Percentiles rank a stretch among this genome's conserved stretches.
phyloP scores from a whole-genome alignment of 2,797 vertebrate species.

The Acanthiza pusilla region DNA sequence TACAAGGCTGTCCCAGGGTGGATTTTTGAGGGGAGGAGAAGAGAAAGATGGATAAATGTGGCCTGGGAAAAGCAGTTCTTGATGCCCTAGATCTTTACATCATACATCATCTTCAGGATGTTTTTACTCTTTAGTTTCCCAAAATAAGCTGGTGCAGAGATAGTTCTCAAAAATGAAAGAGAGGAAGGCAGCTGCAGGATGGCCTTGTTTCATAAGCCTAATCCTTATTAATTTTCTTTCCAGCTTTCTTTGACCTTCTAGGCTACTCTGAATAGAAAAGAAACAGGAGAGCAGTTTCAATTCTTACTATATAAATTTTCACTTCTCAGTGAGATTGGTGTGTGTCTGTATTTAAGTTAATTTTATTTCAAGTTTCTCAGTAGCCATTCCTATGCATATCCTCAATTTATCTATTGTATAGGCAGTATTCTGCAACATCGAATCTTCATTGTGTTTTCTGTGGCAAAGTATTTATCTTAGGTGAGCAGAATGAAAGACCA shows the following conservation, averaged over 20 bases:
- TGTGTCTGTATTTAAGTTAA: not conserved
- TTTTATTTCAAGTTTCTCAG: not conserved
- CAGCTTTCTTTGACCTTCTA: not conserved
- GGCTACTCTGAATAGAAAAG: not conserved
- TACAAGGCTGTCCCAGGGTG: not conserved
- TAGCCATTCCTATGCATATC: not conserved
- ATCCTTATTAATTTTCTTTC: not conserved
- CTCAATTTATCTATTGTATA: not conserved
- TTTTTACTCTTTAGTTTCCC: slow-evolving; percentile 16
- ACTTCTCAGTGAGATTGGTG: not conserved
- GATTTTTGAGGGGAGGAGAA: not conserved
- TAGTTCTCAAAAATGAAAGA: not conserved
- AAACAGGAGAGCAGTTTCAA: not conserved
- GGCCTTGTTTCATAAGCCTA: not conserved
- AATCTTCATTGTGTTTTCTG: not conserved
- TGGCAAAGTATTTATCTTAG: not conserved
- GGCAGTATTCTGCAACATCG: not conserved
- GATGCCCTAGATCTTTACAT: slow-evolving; percentile 12
- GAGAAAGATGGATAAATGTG: not conserved
- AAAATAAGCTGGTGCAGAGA: slow-evolving; percentile 26
- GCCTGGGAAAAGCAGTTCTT: not conserved
- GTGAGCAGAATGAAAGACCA: not conserved
- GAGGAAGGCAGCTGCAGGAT: not conserved
- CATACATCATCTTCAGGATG: not conserved
- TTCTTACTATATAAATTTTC: not conserved